Evolutionary conservation across 2,113 vertebrate genomes (phyloP), one percentile per base, ranked within the genome.

Genomic region (Macaca nemestrina): DNA sequence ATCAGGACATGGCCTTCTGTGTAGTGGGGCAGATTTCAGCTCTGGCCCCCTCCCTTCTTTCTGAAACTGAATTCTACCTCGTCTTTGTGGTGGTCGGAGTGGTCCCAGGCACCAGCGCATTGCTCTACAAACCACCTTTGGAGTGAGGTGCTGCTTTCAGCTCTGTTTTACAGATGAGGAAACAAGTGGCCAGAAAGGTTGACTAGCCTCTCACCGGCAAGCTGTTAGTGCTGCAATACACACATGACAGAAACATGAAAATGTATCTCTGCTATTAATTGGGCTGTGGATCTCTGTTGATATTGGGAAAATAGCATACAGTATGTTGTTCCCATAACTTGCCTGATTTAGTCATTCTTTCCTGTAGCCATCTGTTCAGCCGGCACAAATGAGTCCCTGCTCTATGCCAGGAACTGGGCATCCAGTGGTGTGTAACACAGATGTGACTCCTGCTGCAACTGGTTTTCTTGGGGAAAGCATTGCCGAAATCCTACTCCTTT

Each of bases 71-170:
- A 8, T 18, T 8, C 35, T 1, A 0, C 6, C 17, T 43, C 32
- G 8, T 61, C 3, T 0, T 0, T 1, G 0, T 38, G 80, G 76
- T 10, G 18, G 57, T 35, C 83, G 5, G 8, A 2, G 0, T n/a
- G 13, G 8, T 32, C 55, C 55, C 76, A 16, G 43, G 52, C 52
- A 11, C 5, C 5, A 30, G 25, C 4, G 0, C 0, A 0, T 11
- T 1, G 2, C 32, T 18, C 4, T 73, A 7, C 2, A 3, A 12
- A 8, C 14, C 7, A 0, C 14, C 78, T 64, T 3, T 22, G 59
- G 32, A 67, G 75, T 3, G 43, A 64, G 52, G 23, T 6, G 40
- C 88, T 38, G 30, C 52, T 8, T 8, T 43, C 43, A 30, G 40
- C 88, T 67, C 32, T 23, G 0, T 14, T 40, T 35, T 11, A 61